Evolutionary conservation across 2,888 invertebrate genomes (phyloP).

Genomic region (Allacma fusca): DNA sequence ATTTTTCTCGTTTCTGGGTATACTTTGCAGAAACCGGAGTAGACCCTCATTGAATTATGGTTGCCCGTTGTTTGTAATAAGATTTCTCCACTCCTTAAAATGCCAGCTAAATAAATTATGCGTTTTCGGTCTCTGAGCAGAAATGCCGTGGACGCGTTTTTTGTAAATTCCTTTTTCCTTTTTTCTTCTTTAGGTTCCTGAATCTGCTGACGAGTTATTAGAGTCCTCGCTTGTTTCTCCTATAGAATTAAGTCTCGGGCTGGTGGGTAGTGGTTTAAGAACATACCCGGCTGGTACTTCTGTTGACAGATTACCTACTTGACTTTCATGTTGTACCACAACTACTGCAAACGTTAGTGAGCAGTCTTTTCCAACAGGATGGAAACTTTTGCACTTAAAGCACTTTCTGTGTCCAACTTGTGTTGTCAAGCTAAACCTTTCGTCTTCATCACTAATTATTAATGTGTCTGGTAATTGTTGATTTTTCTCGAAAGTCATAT

Average conservation of each 20-base stretch:
- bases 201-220: not conserved
- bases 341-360: not conserved
- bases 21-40: not conserved
- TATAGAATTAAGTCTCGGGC: not conserved
- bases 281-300: not conserved
- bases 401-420: conserved; percentile 12
- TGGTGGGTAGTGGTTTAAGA: not conserved
- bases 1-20: not conserved
- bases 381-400: not conserved
- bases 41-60: not conserved
- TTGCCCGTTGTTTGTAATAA: not conserved
- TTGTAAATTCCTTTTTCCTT: not conserved
- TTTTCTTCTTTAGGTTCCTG: not conserved
- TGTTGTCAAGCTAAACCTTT: not conserved
- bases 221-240: not conserved
- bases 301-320: not conserved
- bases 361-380: not conserved
- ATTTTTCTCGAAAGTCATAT: not conserved
- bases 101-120: not conserved
- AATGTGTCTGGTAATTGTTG: not conserved
- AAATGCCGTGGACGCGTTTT: not conserved
- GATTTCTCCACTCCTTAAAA: not conserved
- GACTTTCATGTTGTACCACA: not conserved
- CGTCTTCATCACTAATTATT: not conserved
- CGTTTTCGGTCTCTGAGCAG: not conserved